Base-by-base conservation (phyloP, 1,140 invertebrate genomes). In the Scylla paramamosain region DNA sequence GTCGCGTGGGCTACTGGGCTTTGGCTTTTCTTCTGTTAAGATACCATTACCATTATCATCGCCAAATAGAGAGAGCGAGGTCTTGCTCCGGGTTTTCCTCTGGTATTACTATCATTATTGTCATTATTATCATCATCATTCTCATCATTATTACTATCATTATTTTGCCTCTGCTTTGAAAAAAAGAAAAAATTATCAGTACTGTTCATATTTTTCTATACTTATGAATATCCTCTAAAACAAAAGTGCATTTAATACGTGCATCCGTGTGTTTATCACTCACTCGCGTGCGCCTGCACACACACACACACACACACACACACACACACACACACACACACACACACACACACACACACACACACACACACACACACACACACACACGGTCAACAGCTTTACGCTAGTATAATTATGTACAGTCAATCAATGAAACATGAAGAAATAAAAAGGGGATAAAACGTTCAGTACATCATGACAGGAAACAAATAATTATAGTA, bases 351-450 rank as follows among this genome's bases (percentile, higher is more conserved):
- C 39, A 39, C 39, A 39, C 39, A 39, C 39, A 39, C 52, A 59
- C 52, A 59, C 52, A 59, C 52, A 59, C 52, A 59, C 52, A 59
- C 52, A 59, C 52, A 59, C 52, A 59, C 67, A 59, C 52, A 59
- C 52, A 59, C 52, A 59, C 52, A 59, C 52, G n/a, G n/a, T n/a
- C n/a, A n/a, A 59, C 67, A n/a, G 10, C 67, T 77, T 77, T n/a
- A n/a, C 67, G 67, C 52, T 59, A 59, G 20, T 77, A 77, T 77
- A n/a, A 77, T n/a, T n/a, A 77, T 77, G 67, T 77, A 77, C 67
- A 77, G 6, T 77, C 20, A n/a, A n/a, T 77, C 20, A n/a, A 77
- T 20, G 25, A n/a, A 77, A 77, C 3, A 77, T n/a, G 12, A 20
- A 59, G 10, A 59, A 59, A 39, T 59, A 16, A 59, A 25, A 77